Conservation (phyloP, 2,797 vertebrate species). For the Sebastes cheni region DNA sequence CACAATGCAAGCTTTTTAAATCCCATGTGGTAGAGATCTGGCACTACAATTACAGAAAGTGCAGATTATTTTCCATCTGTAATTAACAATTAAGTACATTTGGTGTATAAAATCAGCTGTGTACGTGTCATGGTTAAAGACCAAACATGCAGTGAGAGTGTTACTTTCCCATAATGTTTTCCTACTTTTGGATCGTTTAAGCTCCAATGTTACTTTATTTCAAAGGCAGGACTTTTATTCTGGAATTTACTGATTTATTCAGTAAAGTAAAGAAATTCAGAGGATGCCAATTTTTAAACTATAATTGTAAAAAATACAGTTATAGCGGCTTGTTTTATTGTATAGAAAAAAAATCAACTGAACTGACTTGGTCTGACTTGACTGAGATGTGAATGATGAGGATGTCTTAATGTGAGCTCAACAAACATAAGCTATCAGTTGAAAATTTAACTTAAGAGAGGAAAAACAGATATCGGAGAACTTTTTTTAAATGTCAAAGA, state of each 20-base stretch:
- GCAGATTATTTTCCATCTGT: neutral
- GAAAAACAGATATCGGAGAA: neutral
- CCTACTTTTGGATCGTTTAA: neutral
- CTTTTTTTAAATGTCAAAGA: conserved; percentile 1
- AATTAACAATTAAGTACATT: neutral
- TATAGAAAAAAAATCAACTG: neutral
- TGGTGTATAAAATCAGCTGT: neutral
- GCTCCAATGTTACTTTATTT: neutral
- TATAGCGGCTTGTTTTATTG: neutral
- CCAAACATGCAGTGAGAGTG: neutral
- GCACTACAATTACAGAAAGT: neutral
- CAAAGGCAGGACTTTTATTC: neutral
- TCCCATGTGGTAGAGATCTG: neutral
- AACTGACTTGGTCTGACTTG: neutral
- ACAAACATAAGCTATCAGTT: neutral
- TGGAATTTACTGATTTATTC: neutral
- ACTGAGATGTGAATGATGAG: conserved; percentile 4
- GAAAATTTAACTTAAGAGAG: neutral
- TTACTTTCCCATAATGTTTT: neutral
- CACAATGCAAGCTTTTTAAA: neutral
- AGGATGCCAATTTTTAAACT: neutral
- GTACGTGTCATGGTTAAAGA: neutral
- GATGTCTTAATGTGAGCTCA: neutral
- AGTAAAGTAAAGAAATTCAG: neutral
- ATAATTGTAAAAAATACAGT: neutral